Percentiles rank a stretch among this genome's conserved stretches.
phyloP scores from a whole-genome alignment of 2,797 vertebrate species.

The Myotis findleyi region DNA sequence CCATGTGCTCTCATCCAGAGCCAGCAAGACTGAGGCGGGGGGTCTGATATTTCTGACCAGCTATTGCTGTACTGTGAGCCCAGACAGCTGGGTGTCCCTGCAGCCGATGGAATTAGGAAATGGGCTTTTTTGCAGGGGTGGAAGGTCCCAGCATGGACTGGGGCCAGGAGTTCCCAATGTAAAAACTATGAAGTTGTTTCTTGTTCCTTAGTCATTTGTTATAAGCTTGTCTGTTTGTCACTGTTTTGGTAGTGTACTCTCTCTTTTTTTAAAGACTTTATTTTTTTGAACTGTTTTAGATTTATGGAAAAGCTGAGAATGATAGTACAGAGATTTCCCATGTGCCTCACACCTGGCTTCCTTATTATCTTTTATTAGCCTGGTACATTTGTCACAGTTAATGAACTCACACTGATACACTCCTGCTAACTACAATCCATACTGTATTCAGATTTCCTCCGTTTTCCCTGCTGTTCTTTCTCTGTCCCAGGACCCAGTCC shows the following conservation, averaged over 20 bases:
- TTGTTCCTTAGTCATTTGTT: background rate
- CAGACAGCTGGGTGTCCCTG: background rate
- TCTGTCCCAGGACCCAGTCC: background rate
- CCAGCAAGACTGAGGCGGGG: background rate
- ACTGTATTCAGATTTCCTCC: background rate
- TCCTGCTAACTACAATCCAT: no score
- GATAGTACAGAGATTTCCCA: background rate
- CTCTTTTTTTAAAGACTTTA: background rate
- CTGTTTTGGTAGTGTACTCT: background rate
- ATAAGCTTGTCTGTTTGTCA: background rate
- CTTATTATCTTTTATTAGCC: background rate
- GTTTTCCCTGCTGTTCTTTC: background rate
- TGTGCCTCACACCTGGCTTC: background rate
- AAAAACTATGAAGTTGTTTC: background rate
- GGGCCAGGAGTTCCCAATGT: background rate
- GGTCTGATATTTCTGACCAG: accelerated
- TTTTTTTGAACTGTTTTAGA: background rate
- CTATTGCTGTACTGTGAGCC: background rate
- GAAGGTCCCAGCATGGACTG: accelerated
- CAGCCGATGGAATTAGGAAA: background rate
- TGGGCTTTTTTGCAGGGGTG: accelerated
- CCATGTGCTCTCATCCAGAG: background rate
- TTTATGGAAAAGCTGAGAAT: background rate
- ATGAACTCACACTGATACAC: accelerated
- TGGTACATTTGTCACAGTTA: background rate